Conservation (phyloP, 2,797 vertebrate genomes). For the Sebastes iracundus region DNA sequence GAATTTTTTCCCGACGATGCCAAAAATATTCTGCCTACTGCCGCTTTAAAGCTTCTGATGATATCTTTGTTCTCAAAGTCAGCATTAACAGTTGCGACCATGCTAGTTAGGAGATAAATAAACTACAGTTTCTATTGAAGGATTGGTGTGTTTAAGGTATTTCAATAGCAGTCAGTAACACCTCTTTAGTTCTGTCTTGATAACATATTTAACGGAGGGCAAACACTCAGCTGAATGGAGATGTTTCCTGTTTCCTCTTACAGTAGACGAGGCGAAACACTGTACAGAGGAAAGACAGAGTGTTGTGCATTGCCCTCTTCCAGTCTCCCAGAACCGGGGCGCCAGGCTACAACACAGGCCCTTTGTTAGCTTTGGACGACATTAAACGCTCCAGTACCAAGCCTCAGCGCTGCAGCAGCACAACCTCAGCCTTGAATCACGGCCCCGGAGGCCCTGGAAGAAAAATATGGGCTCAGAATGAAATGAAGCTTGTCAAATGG, state of each 20-base stretch:
- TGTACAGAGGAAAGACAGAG: slow-evolving; percentile 55
- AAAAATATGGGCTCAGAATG: slow-evolving; percentile 77
- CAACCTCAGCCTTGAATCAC: slow-evolving; percentile 75
- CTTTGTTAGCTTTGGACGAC: slow-evolving; percentile 79
- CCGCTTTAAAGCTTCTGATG: background rate
- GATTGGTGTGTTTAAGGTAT: background rate
- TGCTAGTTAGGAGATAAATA: background rate
- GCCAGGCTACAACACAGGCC: slow-evolving; percentile 75
- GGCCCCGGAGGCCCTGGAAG: slow-evolving; percentile 67
- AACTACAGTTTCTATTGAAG: background rate
- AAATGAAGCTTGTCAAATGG: slow-evolving; percentile 81
- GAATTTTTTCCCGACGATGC: no score
- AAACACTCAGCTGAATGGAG: slow-evolving; percentile 46
- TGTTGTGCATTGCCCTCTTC: slow-evolving; percentile 66
- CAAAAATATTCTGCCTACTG: no score
- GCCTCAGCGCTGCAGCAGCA: slow-evolving; percentile 61
- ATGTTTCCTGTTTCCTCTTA: slow-evolving; percentile 63
- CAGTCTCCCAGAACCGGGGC: slow-evolving; percentile 79
- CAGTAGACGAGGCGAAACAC: slow-evolving; percentile 41
- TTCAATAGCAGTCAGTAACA: slow-evolving; percentile 19
- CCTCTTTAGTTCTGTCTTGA: slow-evolving; percentile 38
- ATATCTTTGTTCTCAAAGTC: background rate
- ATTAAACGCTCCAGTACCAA: slow-evolving; percentile 79
- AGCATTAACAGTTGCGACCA: background rate
- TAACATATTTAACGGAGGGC: slow-evolving; percentile 29